Conservation (phyloP, 2,113 vertebrate species). For the Mystacornis crossleyi region DNA sequence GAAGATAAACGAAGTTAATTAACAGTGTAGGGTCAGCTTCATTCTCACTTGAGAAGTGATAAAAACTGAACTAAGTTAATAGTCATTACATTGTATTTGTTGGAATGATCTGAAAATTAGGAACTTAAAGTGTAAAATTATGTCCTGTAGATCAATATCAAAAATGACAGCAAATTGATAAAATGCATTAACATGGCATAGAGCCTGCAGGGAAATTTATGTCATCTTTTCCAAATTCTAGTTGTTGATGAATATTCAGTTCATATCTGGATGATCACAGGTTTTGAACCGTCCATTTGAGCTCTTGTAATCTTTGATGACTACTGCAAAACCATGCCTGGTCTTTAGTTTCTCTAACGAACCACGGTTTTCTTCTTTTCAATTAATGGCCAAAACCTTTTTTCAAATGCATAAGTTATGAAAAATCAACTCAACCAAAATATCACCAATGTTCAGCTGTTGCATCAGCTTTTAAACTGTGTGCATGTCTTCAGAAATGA, state of each 20-base stretch:
- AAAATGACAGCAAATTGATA: neutral
- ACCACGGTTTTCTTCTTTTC: neutral
- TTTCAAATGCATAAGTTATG: fast-evolving
- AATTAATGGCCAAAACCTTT: neutral
- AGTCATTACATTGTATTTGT: neutral
- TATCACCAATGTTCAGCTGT: neutral
- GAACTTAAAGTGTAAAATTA: neutral
- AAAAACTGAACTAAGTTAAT: neutral
- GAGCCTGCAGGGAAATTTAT: neutral
- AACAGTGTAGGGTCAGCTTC: neutral
- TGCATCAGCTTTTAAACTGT: neutral
- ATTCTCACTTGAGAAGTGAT: neutral
- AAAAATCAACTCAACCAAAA: neutral
- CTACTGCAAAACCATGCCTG: neutral
- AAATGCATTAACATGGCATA: neutral
- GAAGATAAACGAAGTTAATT: neutral
- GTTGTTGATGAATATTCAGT: neutral
- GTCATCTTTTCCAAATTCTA: neutral
- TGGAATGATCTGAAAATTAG: neutral
- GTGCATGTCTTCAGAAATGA: neutral
- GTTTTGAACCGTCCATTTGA: neutral
- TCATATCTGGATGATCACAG: neutral
- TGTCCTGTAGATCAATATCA: neutral
- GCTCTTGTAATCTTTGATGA: neutral
- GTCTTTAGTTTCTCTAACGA: neutral